Conservation (phyloP, 1,140 invertebrate species). For the Charaxes varanes region DNA sequence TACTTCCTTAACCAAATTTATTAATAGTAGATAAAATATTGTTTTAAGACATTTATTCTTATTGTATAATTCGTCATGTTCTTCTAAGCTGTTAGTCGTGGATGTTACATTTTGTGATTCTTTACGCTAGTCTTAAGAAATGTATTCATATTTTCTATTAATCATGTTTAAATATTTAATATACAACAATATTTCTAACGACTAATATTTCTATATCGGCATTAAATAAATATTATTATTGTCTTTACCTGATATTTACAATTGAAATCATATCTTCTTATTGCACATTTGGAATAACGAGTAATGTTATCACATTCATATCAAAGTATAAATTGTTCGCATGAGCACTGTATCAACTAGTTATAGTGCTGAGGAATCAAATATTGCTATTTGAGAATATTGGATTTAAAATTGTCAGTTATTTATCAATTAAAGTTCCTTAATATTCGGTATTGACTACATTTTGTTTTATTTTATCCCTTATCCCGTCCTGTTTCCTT, state of each 20-base stretch:
- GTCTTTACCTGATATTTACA: conserved; percentile 48
- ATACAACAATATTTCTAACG: conserved; percentile 59
- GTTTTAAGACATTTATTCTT: no score
- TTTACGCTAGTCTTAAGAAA: conserved; percentile 61
- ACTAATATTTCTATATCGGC: conserved; percentile 44
- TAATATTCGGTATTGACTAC: conserved; percentile 37
- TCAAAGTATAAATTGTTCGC: conserved; percentile 46
- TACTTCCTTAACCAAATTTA: no score
- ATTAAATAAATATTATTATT: conserved; percentile 19
- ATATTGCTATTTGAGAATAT: conserved; percentile 31
- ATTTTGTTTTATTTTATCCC: conserved; percentile 16
- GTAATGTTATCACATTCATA: conserved; percentile 47
- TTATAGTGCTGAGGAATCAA: conserved; percentile 23
- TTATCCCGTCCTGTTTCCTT: no score
- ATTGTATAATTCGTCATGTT: conserved; percentile 16
- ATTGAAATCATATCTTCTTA: conserved; percentile 45
- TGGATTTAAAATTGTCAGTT: conserved; percentile 49
- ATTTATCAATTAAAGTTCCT: conserved; percentile 70
- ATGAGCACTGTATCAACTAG: conserved; percentile 56
- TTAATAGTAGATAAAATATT: no score
- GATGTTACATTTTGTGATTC: conserved; percentile 58
- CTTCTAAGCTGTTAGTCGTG: conserved; percentile 29
- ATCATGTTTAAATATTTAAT: conserved; percentile 58
- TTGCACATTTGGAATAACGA: conserved; percentile 50
- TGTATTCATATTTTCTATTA: conserved; percentile 71